Conservation (phyloP, 2,113 vertebrate species). For the Aegypius monachus region DNA sequence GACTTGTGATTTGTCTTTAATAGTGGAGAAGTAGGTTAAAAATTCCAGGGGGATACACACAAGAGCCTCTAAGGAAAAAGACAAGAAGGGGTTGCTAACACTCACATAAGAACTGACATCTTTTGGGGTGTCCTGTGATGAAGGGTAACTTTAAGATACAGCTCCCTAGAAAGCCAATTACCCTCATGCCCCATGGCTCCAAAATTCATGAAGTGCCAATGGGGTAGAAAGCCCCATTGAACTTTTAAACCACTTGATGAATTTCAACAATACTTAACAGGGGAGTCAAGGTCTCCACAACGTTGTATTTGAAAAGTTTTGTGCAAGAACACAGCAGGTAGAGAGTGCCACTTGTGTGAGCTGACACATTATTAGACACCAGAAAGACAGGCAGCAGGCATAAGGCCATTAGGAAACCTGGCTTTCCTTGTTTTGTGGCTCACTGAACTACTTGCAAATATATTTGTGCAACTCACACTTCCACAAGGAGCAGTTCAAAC, state of each 20-base stretch:
- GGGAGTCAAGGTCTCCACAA: neutral
- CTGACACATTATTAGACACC: neutral
- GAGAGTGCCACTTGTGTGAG: neutral
- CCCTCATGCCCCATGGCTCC: neutral
- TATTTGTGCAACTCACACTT: neutral
- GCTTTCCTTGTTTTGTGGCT: neutral
- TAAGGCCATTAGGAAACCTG: neutral
- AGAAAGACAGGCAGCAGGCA: neutral
- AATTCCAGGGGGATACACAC: neutral
- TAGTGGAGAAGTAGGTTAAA: neutral
- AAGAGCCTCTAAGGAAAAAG: neutral
- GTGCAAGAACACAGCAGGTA: neutral
- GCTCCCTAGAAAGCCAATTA: neutral
- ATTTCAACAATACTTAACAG: neutral
- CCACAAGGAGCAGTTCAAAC: neutral
- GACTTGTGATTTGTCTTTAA: neutral
- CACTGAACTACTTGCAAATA: neutral
- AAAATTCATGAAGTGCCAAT: neutral
- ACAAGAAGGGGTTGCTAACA: neutral
- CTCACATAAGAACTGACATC: neutral
- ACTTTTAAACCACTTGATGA: neutral
- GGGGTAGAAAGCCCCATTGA: neutral
- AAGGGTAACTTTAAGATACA: neutral
- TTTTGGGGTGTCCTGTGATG: neutral
- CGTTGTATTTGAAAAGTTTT: neutral